Conservation (phyloP, 2,113 vertebrate genomes). For the Speoplatyrhinus poulsoni region DNA sequence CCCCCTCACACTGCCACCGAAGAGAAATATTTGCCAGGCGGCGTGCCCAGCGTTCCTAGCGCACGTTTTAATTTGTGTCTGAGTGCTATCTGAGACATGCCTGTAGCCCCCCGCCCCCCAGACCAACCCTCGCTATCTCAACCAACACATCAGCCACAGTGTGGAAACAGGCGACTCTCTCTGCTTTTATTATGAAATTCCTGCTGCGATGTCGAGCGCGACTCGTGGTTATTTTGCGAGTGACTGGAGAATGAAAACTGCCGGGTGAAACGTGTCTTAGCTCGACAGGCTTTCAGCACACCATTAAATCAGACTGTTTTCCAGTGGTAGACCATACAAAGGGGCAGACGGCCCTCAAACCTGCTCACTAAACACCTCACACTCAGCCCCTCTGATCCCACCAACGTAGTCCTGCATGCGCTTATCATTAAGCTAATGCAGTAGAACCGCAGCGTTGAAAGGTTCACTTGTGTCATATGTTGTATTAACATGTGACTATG, state of each 20-base stretch:
- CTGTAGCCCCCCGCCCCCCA: background rate
- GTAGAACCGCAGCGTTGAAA: background rate
- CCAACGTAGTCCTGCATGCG: background rate
- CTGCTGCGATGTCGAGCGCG: background rate
- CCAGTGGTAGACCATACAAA: too few relatives aligned
- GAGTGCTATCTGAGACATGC: background rate
- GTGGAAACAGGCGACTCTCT: background rate
- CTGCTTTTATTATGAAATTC: slow-evolving; percentile 18
- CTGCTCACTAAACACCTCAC: background rate
- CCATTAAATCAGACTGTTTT: background rate
- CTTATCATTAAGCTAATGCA: background rate
- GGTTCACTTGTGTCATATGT: background rate
- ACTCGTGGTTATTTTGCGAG: background rate
- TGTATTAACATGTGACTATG: background rate
- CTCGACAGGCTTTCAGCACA: background rate
- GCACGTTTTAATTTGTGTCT: background rate
- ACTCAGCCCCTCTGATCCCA: background rate
- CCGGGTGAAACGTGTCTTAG: background rate
- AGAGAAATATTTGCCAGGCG: slow-evolving; percentile 13
- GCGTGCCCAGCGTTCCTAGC: slow-evolving; percentile 3
- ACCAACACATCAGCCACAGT: slow-evolving; percentile 8
- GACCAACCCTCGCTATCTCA: background rate
- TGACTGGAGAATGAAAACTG: background rate
- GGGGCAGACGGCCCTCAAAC: background rate
- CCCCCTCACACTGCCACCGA: background rate